Percentiles rank a stretch among this genome's conserved stretches.
Conservation (phyloP, 2,113 vertebrate genomes). For the Brachyhypopomus occidentalis region DNA sequence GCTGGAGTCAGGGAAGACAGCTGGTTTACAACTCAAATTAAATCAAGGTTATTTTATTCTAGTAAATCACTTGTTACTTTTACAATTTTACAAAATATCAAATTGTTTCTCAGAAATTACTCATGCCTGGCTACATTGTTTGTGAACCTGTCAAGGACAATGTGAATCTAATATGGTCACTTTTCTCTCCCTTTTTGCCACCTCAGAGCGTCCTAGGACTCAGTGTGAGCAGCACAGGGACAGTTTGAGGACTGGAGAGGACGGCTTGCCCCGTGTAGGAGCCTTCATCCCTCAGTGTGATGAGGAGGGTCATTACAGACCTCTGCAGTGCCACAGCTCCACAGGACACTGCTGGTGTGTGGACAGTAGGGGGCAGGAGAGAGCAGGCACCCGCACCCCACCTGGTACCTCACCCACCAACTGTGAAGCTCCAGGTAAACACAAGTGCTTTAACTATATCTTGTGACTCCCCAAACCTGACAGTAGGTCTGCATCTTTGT, state of each 20-base stretch:
- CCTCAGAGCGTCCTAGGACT: constrained; percentile 50
- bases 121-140: too few species aligned
- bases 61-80: too few species aligned
- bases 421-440: constrained; percentile 72
- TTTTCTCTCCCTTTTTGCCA: not conserved
- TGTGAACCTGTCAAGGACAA: too few species aligned
- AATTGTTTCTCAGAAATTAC: too few species aligned
- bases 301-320: constrained; percentile 70
- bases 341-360: constrained; percentile 80
- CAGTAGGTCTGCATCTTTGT: not conserved
- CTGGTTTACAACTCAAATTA: too few species aligned
- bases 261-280: constrained; percentile 10
- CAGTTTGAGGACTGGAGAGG: constrained; percentile 26
- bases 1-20: too few species aligned
- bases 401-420: constrained; percentile 58
- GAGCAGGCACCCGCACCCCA: constrained; percentile 63
- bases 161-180: not conserved
- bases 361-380: constrained; percentile 65
- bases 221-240: constrained; percentile 71
- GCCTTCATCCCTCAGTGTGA: constrained; percentile 77
- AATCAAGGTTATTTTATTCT: too few species aligned
- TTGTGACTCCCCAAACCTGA: too few species aligned
- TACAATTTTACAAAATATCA: too few species aligned
- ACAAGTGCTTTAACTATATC: not conserved
- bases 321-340: constrained; percentile 76